Conservation (phyloP, 2,797 vertebrate genomes). For the Apogon talboti region DNA sequence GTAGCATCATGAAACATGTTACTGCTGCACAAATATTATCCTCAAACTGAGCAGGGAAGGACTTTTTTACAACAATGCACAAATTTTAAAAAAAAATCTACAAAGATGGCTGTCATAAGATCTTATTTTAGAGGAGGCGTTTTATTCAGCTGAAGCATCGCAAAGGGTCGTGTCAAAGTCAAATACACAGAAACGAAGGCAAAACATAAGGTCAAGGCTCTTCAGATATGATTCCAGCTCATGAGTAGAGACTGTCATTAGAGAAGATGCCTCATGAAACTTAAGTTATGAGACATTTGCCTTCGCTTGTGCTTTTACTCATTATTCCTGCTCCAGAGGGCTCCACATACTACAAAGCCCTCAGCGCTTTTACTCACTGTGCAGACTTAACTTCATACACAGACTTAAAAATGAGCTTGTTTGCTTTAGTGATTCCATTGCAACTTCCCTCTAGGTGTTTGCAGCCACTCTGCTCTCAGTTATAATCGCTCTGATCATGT, state of each 20-base stretch:
- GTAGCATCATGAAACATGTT: neutral
- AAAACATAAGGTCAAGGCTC: slow-evolving; percentile 10
- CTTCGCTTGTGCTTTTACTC: slow-evolving; percentile 31
- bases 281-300: slow-evolving; percentile 42
- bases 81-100: neutral
- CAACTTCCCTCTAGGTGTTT: slow-evolving; percentile 8
- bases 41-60: too few relatives aligned
- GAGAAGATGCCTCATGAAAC: slow-evolving; percentile 36
- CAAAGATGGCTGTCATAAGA: slow-evolving; percentile 7
- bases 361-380: slow-evolving; percentile 24
- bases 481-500: neutral
- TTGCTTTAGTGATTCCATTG: slow-evolving; percentile 13
- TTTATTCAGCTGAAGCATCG: neutral
- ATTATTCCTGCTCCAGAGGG: slow-evolving; percentile 32
- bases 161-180: slow-evolving; percentile 13
- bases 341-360: slow-evolving; percentile 9
- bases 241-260: slow-evolving; percentile 18
- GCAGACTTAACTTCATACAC: slow-evolving; percentile 5
- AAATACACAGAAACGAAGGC: slow-evolving; percentile 7
- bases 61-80: too few relatives aligned
- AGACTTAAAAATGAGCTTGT: slow-evolving; percentile 14
- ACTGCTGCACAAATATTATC: too few relatives aligned
- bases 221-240: slow-evolving; percentile 15
- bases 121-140: neutral
- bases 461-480: neutral